phyloP scores from a whole-genome alignment of 2,888 invertebrate species.

The Ischnura elegans region DNA sequence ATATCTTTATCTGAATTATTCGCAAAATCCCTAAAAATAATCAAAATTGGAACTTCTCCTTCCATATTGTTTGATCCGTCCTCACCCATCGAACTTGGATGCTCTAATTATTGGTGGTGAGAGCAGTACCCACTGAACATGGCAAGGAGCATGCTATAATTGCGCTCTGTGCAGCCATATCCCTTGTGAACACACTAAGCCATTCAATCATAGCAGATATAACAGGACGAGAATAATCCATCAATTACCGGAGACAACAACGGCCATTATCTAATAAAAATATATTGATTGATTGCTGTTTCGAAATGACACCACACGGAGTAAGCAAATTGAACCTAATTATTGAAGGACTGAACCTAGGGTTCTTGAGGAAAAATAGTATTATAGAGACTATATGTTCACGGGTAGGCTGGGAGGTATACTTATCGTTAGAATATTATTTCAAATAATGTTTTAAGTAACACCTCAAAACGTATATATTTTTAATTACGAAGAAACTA shows the following conservation, averaged over 20 bases:
- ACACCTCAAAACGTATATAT: too few species aligned
- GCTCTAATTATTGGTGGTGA: background rate
- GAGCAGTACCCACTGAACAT: background rate
- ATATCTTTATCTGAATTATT: too few species aligned
- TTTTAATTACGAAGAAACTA: too few species aligned
- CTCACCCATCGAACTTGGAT: background rate
- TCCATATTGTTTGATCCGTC: background rate
- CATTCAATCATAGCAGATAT: constrained; percentile 41
- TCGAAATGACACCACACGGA: background rate
- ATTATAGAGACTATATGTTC: too few species aligned
- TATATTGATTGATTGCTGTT: background rate
- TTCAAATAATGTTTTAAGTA: too few species aligned
- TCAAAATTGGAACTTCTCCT: background rate
- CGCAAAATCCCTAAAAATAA: too few species aligned
- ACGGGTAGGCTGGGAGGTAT: too few species aligned
- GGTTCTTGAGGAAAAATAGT: background rate
- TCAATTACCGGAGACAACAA: background rate
- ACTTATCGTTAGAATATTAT: too few species aligned
- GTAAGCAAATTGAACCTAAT: background rate
- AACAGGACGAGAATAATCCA: constrained; percentile 39
- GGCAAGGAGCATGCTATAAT: background rate
- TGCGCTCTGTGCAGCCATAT: background rate
- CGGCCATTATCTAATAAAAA: background rate
- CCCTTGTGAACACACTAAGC: background rate
- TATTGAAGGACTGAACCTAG: background rate